phyloP scores from a whole-genome alignment of 2,113 vertebrate genomes.

The Tylochromis polylepis region DNA sequence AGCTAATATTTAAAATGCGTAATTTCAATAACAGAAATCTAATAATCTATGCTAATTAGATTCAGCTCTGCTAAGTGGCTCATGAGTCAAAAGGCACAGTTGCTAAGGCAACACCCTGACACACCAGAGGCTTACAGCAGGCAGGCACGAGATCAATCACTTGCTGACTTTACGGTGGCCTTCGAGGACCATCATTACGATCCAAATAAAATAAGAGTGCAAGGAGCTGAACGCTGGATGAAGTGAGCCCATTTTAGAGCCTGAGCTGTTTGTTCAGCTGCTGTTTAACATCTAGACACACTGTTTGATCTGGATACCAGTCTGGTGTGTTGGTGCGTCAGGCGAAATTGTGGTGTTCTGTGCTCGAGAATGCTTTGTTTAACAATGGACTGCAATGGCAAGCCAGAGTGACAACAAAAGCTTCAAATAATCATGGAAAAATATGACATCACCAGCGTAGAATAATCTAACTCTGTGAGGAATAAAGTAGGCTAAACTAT shows the following conservation, averaged over 20 bases:
- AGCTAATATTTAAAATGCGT: slow-evolving; percentile 1
- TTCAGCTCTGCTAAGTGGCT: slow-evolving; percentile 1
- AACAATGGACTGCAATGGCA: not conserved
- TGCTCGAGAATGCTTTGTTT: not conserved
- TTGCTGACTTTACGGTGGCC: slow-evolving; percentile 34
- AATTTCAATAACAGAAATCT: slow-evolving; percentile 27
- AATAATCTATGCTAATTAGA: slow-evolving; percentile 26
- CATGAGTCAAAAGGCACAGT: slow-evolving; percentile 23
- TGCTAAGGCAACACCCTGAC: slow-evolving; percentile 34
- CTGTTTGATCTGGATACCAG: slow-evolving; percentile 55
- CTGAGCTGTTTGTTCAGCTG: slow-evolving; percentile 68
- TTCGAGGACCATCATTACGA: slow-evolving; percentile 26
- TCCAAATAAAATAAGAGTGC: slow-evolving; percentile 59
- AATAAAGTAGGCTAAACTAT: not conserved
- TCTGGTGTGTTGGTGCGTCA: not conserved
- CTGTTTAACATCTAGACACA: slow-evolving; percentile 36
- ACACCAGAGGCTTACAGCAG: slow-evolving; percentile 10
- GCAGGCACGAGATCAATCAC: slow-evolving; percentile 54
- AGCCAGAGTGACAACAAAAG: not conserved
- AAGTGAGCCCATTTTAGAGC: slow-evolving; percentile 45
- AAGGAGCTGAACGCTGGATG: slow-evolving; percentile 33
- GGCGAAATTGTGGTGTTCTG: not conserved
- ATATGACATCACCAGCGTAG: not conserved
- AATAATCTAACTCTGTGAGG: not conserved
- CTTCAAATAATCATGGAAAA: not conserved